Base-by-base conservation (phyloP, 1,140 invertebrate species). In the Papilio machaon region DNA sequence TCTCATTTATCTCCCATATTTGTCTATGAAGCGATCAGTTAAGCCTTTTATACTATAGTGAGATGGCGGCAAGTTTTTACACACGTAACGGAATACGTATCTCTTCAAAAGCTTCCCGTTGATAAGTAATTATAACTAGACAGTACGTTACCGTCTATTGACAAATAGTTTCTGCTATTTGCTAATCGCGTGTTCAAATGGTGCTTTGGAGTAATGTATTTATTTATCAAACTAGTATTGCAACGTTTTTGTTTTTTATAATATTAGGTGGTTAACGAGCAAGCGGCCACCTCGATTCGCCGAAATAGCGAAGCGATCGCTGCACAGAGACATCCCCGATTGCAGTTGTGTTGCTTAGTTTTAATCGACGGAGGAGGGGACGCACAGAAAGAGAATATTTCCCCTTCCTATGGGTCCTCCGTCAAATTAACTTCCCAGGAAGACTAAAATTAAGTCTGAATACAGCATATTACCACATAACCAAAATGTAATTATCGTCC, bases 1-100 rank as follows among this genome's bases (percentile, higher is more conserved):
- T 46, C 77, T 46, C 77, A 79, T 79, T 67, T 79, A 67, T 67
- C 54, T 19, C 5, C 77, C 77, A 46, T 79, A 79, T 79, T 79
- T 79, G 77, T 79, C 58, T 79, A 46, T 43, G 35, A 64, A 47
- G 60, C 47, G 77, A 79, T 38, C 38, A 19, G 54, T 35, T 8
- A 7, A 52, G n/a, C 38, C 77, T 79, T 79, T 46, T 67, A 64
- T 10, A 67, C 38, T 79, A 79, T 79, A 58, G 77, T 64, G 60
- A 79, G 35, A 64, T 67, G n/a, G 58, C 11, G 58, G 38, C 77
- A 64, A 43, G 58, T 79, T 79, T 79, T 79, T 79, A 64, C 38
- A 15, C 38, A 43, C 35, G 11, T 79, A 79, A 79, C 77, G 77
- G 77, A 79, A 67, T 79, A 17, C 47, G 38, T 35, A 23, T 79